A percentile compares a stretch with the other conserved stretches of the same genome.
Evolutionary conservation across 2,797 vertebrate genomes (phyloP).

Genomic region (Sebastes taczanowskii): DNA sequence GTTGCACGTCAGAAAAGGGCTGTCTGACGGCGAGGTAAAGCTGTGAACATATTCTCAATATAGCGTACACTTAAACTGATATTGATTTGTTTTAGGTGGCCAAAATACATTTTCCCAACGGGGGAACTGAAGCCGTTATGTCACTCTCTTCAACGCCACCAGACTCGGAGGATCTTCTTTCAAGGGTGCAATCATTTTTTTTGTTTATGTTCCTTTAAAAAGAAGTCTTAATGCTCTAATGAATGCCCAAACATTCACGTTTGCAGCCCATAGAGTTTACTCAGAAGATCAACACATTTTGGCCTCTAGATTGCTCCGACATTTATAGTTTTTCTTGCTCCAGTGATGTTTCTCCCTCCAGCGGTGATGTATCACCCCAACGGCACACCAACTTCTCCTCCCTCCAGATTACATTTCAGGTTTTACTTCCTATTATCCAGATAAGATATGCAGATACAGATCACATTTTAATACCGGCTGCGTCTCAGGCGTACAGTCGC

Average conservation of each 20-base stretch:
- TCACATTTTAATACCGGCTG: not conserved
- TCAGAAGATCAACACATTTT: too few relatives aligned
- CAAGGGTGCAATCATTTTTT: rapidly evolving
- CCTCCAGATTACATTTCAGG: not conserved
- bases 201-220: not conserved
- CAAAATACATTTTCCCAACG: too few relatives aligned
- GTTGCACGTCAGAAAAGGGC: too few relatives aligned
- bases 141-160: too few relatives aligned
- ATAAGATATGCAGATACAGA: not conserved
- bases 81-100: too few relatives aligned
- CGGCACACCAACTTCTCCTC: not conserved
- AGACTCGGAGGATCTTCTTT: too few relatives aligned
- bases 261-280: too few relatives aligned
- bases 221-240: not conserved
- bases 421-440: not conserved
- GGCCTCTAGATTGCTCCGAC: too few relatives aligned
- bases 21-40: too few relatives aligned
- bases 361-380: not conserved
- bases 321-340: not conserved
- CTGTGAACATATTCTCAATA: too few relatives aligned
- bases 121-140: too few relatives aligned
- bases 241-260: not conserved
- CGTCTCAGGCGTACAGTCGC: not conserved
- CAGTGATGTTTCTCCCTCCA: not conserved
- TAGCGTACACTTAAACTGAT: too few relatives aligned